Evolutionary conservation across 1,140 invertebrate species (phyloP), one percentile per base, ranked within the genome.

Genomic region (Drosophila willistoni): DNA sequence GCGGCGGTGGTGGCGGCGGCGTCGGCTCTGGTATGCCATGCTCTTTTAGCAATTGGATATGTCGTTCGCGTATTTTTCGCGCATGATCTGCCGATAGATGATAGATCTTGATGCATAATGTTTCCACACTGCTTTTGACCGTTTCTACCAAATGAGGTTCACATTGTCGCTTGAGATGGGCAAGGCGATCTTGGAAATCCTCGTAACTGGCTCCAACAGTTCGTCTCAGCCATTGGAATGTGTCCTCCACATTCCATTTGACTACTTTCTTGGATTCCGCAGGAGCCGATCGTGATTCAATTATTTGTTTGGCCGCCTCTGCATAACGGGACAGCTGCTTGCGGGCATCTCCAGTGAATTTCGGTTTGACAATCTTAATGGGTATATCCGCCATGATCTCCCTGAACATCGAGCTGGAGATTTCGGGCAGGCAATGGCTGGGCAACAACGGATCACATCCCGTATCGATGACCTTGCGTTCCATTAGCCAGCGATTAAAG

Each of bases 321-420:
- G 98, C 98, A 92, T 99, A 99, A 44, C 97, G 95, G 7, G 97
- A 98, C 1, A 99, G 93, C 90, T 99, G 98, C 92, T 99, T 99
- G n/a, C 98, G 94, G 0, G 98, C 98, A 93, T 99, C 98, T 5
- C 96, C 97, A 7, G 97, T 98, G 90, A 97, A 99, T 92, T 98
- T 99, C 9, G 98, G 98, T 91, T 97, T 96, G 6, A 97, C 95
- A 51, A 99, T 94, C 93, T 98, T 99, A 34, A 99, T 97, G 0
- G 98, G 98, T 82, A 99, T 98, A 92, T 99, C 98, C 92, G 98
- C 98, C 97, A 99, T 99, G 33, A 99, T 98, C 93, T 99, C 98
- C 64, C 97, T 95, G 92, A 98, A 98, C 98, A 99, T 98, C 4
- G 97, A 97, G 91, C 96, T 94, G 1, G 98, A 98, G 72, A 99